Base-by-base conservation (phyloP, 2,113 vertebrate species). In the Hemicordylus capensis region DNA sequence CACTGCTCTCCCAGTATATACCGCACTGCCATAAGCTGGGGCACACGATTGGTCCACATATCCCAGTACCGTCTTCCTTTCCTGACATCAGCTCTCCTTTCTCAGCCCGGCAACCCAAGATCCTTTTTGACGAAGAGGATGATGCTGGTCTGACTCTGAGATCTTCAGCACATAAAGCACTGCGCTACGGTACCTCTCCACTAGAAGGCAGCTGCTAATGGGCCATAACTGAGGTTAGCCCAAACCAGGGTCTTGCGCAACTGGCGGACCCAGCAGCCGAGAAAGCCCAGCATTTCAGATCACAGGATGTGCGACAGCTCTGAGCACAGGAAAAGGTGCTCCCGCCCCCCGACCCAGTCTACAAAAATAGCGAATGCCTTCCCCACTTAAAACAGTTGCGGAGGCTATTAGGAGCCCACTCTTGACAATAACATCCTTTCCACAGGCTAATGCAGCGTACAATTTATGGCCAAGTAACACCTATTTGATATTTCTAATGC, bases 281-380 rank as follows among this genome's bases (percentile, higher is more conserved):
- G n/a, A n/a, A n/a, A n/a, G n/a, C n/a, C n/a, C n/a, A n/a, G n/a
- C n/a, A n/a, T n/a, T n/a, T n/a, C n/a, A n/a, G n/a, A n/a, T n/a
- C n/a, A n/a, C n/a, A n/a, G n/a, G n/a, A n/a, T n/a, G n/a, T n/a
- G n/a, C n/a, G n/a, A n/a, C n/a, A n/a, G n/a, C 81, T 83, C 28
- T 51, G 6, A 2, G 26, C 15, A 31, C 58, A 67, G 61, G 42
- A 14, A 26, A 61, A 81, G 59, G 69, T 9, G 11, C 58, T 15
- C 17, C 12, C 48, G 12, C 48, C 69, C 28, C 42, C n/a, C n/a
- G n/a, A n/a, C n/a, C n/a, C 28, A 3, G 37, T 12, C 0, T 4
- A 61, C 59, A 90, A 90, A 88, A 28, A 42, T 73, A 82, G 4
- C 66, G 78, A 86, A 85, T 76, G 76, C 85, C 44, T 64, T 82